These are phyloP conservation scores for Papilio aristodemus DNA, from an alignment of 1,140 invertebrate species.

Conservation along the genomic window DNA sequence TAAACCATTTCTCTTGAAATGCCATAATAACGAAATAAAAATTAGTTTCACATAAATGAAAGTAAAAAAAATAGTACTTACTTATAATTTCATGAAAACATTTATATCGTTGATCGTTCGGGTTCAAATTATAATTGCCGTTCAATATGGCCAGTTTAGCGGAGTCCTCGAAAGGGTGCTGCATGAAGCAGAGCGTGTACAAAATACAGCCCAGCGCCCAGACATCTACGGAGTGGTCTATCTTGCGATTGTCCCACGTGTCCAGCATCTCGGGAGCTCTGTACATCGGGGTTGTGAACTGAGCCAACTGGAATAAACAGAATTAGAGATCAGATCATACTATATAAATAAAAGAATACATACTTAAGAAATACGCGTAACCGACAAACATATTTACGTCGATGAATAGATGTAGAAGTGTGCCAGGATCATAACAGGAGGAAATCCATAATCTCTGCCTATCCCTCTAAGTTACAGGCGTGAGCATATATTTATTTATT, in stretches of 20 bases:
- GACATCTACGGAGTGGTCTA: conserved; percentile 93
- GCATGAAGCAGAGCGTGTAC: conserved; percentile 94
- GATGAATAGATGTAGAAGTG: no score
- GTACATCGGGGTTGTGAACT: conserved; percentile 92
- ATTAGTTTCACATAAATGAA: background rate
- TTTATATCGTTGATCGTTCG: conserved; percentile 88
- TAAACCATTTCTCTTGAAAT: no score
- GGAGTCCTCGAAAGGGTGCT: conserved; percentile 98
- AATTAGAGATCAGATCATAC: background rate
- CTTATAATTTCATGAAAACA: conserved; percentile 95
- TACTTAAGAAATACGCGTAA: no score
- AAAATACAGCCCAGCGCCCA: conserved; percentile 99
- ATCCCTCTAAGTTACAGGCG: no score
- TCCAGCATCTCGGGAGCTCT: conserved; percentile 98
- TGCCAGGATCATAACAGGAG: no score
- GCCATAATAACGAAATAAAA: no score
- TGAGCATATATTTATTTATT: no score
- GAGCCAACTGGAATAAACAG: conserved; percentile 65
- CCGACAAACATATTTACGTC: no score
- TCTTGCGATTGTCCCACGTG: conserved; percentile 97
- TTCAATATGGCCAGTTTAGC: conserved; percentile 98
- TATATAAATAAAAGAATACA: no score
- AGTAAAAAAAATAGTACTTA: conserved; percentile 79
- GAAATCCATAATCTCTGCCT: no score
- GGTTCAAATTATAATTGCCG: conserved; percentile 94